phyloP scores from a whole-genome alignment of 2,797 vertebrate genomes.

The Periophthalmus magnuspinnatus region DNA sequence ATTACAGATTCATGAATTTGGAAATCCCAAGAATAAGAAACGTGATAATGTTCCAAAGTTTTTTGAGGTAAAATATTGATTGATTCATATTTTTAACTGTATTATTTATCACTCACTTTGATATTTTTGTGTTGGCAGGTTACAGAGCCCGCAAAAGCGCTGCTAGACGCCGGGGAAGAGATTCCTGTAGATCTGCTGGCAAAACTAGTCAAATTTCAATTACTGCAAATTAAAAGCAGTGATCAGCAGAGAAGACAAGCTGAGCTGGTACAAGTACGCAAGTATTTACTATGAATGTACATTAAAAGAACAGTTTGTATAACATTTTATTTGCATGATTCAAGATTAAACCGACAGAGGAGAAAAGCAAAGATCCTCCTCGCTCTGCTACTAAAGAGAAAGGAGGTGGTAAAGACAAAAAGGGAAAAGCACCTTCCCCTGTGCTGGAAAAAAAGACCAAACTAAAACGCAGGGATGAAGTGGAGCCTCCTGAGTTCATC shows the following conservation, averaged over 20 bases:
- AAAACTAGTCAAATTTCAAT: conserved; percentile 89
- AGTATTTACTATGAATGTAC: background rate
- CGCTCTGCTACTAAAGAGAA: conserved; percentile 64
- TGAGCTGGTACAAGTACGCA: conserved; percentile 70
- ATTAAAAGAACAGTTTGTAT: background rate
- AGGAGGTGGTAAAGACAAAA: conserved; percentile 62
- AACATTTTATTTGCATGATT: background rate
- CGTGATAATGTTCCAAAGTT: conserved; percentile 54
- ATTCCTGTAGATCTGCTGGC: conserved; percentile 83
- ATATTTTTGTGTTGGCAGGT: conserved; percentile 69
- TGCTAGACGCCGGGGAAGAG: conserved; percentile 80
- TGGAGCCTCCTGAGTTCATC: conserved; percentile 69
- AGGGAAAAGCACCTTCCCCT: conserved; percentile 58
- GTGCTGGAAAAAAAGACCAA: conserved; percentile 71
- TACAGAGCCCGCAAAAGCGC: conserved; percentile 75
- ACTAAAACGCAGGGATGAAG: conserved; percentile 81
- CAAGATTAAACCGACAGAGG: conserved; percentile 64
- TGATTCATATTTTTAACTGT: background rate
- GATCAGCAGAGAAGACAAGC: conserved; percentile 76
- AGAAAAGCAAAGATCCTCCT: conserved; percentile 37
- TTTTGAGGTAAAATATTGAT: conserved; percentile 63
- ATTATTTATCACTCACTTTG: background rate
- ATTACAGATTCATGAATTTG: conserved; percentile 71
- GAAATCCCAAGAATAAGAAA: conserved; percentile 73
- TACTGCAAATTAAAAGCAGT: conserved; percentile 82